Conservation (phyloP, 2,888 invertebrate species). For the Acleris cristana region DNA sequence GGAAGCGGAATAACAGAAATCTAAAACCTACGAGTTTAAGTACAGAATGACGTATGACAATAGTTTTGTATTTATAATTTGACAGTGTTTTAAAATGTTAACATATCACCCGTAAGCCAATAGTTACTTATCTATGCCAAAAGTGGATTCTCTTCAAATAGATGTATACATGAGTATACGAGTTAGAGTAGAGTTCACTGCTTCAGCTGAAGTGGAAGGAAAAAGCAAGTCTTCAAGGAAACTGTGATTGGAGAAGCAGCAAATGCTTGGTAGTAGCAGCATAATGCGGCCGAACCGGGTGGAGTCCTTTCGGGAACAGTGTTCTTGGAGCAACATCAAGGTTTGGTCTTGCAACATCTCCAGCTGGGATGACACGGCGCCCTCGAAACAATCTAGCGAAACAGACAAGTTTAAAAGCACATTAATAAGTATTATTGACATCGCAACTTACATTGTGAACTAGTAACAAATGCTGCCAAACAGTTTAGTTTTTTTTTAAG, state of each 20-base stretch:
- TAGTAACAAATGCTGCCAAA: too few species aligned
- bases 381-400: conserved; percentile 54
- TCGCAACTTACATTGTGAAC: too few species aligned
- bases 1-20: too few species aligned
- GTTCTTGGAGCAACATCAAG: conserved; percentile 89
- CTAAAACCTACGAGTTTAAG: too few species aligned
- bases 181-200: conserved; percentile 60
- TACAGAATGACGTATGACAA: too few species aligned
- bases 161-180: conserved; percentile 66
- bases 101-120: too few species aligned
- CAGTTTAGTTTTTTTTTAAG: too few species aligned
- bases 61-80: too few species aligned
- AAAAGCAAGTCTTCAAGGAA: conserved; percentile 88
- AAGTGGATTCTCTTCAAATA: conserved; percentile 40
- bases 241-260: conserved; percentile 60
- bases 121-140: too few species aligned
- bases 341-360: conserved; percentile 92
- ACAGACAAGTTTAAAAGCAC: background rate
- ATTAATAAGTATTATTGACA: background rate
- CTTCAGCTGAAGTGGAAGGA: conserved; percentile 83
- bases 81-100: too few species aligned
- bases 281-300: conserved; percentile 89
- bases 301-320: conserved; percentile 80
- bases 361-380: conserved; percentile 66
- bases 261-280: conserved; percentile 87